A percentile compares a stretch with the other conserved stretches of the same genome.
phyloP scores from a whole-genome alignment of 2,113 vertebrate genomes.

The Eclectus roratus region DNA sequence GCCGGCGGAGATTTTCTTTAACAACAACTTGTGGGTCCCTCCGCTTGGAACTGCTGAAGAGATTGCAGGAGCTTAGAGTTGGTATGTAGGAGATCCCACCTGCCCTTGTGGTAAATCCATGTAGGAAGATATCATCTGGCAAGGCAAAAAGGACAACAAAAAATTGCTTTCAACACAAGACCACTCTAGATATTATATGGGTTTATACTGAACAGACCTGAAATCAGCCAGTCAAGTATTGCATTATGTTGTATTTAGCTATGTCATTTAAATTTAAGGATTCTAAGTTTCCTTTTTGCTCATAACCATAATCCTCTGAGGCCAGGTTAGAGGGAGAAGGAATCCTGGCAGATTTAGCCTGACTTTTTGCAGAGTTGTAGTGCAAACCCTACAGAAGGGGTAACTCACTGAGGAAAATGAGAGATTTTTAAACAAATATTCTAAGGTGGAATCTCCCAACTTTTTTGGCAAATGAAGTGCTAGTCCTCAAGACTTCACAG shows the following conservation, averaged over 20 bases:
- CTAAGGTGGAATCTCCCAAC: neutral
- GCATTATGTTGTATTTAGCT: neutral
- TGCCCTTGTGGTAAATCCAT: conserved; percentile 90
- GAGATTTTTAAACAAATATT: neutral
- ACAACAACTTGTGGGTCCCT: conserved; percentile 84
- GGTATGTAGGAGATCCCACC: conserved; percentile 89
- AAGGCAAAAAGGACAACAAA: neutral
- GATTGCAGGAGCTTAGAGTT: conserved; percentile 87
- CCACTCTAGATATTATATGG: neutral
- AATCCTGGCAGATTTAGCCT: neutral
- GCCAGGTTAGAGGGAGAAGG: neutral
- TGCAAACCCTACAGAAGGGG: neutral
- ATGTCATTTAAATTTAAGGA: neutral
- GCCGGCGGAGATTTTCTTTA: conserved; percentile 85
- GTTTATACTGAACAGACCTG: neutral
- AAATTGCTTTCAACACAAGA: neutral
- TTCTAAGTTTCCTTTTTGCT: neutral
- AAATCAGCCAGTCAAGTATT: neutral
- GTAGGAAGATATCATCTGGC: conserved; percentile 80
- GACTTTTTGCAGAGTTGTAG: neutral
- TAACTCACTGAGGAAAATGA: neutral
- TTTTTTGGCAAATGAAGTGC: neutral
- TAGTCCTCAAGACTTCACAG: neutral
- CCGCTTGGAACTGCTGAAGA: conserved; percentile 87
- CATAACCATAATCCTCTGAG: neutral